Evolutionary conservation across 2,113 vertebrate species (phyloP).

Genomic region (Aldabrachelys gigantea): DNA sequence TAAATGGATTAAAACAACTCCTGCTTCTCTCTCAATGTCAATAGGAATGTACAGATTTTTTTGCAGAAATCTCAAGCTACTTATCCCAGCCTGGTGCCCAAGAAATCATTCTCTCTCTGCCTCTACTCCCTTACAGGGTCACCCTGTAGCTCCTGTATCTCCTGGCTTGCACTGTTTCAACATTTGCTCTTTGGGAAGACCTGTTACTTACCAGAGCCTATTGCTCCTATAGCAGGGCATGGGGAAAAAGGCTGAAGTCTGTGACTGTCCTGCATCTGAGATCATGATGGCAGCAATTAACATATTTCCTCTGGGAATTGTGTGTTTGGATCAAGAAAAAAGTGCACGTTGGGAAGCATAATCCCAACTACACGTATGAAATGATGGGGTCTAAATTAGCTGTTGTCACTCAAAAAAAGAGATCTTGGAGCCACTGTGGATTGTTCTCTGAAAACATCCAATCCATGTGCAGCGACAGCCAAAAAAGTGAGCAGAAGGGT

Average conservation of each 20-base stretch:
- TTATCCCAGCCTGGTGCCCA: rapidly evolving
- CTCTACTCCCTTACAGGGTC: neutral
- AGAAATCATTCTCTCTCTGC: neutral
- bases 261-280: neutral
- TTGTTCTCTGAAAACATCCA: too few species aligned
- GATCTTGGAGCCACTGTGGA: too few species aligned
- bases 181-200: neutral
- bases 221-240: neutral
- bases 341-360: neutral
- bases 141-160: neutral
- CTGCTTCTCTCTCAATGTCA: neutral
- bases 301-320: neutral
- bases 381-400: too few species aligned
- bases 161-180: neutral
- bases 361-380: too few species aligned
- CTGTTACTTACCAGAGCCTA: neutral
- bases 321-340: neutral
- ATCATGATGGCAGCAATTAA: neutral
- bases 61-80: rapidly evolving
- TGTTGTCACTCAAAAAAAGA: too few species aligned
- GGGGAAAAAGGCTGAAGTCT: neutral
- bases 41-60: neutral
- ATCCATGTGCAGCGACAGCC: too few species aligned
- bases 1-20: neutral
- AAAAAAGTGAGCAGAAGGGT: too few species aligned